Percentiles rank a stretch among this genome's conserved stretches.
Conservation (phyloP, 2,113 vertebrate genomes). For the Heteronetta atricapilla region DNA sequence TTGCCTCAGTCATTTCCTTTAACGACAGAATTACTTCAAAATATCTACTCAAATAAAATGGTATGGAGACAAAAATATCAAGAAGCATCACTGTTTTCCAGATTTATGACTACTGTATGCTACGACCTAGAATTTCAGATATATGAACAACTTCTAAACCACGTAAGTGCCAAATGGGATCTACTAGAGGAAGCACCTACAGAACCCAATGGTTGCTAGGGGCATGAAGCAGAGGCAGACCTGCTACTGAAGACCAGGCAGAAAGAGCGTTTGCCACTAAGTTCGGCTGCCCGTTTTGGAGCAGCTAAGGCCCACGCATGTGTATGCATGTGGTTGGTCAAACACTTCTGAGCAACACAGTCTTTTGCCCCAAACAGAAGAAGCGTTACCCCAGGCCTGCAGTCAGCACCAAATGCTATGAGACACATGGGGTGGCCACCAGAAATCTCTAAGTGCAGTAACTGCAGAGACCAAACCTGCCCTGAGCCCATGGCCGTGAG, state of each 20-base stretch:
- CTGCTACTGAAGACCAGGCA: neutral
- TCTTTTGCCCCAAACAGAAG: neutral
- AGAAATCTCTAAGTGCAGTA: neutral
- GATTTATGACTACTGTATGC: neutral
- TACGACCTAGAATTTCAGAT: neutral
- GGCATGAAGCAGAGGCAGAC: neutral
- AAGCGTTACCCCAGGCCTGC: neutral
- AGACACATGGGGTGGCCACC: accelerated
- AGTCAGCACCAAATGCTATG: neutral
- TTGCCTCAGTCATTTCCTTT: neutral
- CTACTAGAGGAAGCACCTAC: neutral
- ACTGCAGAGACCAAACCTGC: neutral
- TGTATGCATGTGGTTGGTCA: neutral
- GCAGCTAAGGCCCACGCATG: neutral
- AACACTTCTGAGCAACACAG: neutral
- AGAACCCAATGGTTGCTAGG: neutral
- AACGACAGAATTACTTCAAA: neutral
- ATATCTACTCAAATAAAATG: neutral
- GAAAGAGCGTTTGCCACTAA: neutral
- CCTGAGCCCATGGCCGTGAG: neutral
- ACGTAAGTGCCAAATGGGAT: neutral
- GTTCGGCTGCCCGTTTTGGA: neutral
- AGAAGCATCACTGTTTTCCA: neutral
- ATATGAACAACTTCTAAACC: neutral
- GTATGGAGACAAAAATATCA: neutral